These are phyloP conservation scores for Bibio marci DNA, from an alignment of 2,888 invertebrate species.

Conservation along the genomic window DNA sequence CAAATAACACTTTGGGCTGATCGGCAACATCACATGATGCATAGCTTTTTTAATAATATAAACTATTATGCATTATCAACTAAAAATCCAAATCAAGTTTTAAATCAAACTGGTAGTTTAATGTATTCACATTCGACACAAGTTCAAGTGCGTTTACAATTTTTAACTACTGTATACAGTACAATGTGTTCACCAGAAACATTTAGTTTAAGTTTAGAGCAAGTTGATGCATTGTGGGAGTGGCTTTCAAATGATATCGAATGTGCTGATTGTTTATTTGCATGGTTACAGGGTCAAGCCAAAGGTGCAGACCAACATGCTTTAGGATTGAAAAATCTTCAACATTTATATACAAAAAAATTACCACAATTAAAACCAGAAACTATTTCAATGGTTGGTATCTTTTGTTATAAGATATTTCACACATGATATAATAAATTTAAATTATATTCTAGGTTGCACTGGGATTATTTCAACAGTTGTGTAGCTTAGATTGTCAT, in stretches of 20 bases:
- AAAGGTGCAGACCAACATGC: slow-evolving; percentile 87
- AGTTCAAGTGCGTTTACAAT: slow-evolving; percentile 79
- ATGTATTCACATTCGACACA: slow-evolving; percentile 67
- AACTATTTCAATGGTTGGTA: slow-evolving; percentile 60
- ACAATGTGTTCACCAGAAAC: slow-evolving; percentile 77
- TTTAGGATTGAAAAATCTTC: slow-evolving; percentile 67
- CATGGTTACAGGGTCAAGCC: slow-evolving; percentile 83
- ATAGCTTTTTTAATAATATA: slow-evolving; percentile 76
- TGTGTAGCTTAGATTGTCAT: slow-evolving; percentile 72
- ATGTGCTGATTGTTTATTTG: slow-evolving; percentile 82
- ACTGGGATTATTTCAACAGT: slow-evolving; percentile 75
- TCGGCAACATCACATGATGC: slow-evolving; percentile 82
- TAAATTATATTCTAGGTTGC: slow-evolving; percentile 32
- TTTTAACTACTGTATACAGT: slow-evolving; percentile 83
- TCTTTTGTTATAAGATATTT: neutral
- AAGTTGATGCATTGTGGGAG: slow-evolving; percentile 82
- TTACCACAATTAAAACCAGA: slow-evolving; percentile 77
- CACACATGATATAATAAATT: no score
- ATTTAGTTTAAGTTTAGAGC: slow-evolving; percentile 70
- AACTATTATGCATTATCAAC: slow-evolving; percentile 47
- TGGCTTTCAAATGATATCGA: slow-evolving; percentile 73
- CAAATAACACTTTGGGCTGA: slow-evolving; percentile 86
- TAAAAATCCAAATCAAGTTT: slow-evolving; percentile 16
- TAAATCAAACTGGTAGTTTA: slow-evolving; percentile 23
- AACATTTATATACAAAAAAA: slow-evolving; percentile 76